These are phyloP conservation scores for Gymnocypris eckloni DNA, from an alignment of 2,797 vertebrate species.

Conservation along the genomic window DNA sequence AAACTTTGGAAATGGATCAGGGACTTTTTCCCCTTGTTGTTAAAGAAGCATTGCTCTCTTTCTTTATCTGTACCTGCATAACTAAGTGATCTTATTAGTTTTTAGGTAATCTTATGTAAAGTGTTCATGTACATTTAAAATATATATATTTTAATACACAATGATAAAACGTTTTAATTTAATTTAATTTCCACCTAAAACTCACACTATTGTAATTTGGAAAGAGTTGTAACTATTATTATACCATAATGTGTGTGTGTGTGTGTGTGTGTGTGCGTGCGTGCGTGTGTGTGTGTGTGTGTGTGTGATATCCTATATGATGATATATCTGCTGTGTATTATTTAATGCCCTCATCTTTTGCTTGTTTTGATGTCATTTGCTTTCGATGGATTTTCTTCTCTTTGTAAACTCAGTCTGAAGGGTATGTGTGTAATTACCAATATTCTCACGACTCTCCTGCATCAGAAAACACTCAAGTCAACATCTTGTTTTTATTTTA, in stretches of 20 bases:
- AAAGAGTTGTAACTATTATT: not conserved
- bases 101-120: not conserved
- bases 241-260: not conserved
- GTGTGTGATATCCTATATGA: not conserved
- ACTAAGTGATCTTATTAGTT: not conserved
- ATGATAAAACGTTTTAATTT: too few relatives aligned
- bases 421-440: not conserved
- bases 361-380: conserved; percentile 22
- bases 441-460: not conserved
- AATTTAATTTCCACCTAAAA: not conserved
- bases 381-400: not conserved
- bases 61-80: not conserved
- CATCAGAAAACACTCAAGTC: not conserved
- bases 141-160: not conserved
- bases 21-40: not conserved
- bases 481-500: conserved; percentile 1
- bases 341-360: not conserved
- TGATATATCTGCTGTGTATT: too few relatives aligned
- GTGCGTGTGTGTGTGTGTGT: too few relatives aligned
- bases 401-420: conserved; percentile 4
- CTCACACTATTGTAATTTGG: not conserved
- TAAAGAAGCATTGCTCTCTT: not conserved
- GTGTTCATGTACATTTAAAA: not conserved
- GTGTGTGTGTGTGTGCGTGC: too few relatives aligned
- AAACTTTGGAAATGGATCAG: not conserved